Evolutionary conservation across 2,888 invertebrate species (phyloP).

Genomic region (Temnothorax rugatulus): DNA sequence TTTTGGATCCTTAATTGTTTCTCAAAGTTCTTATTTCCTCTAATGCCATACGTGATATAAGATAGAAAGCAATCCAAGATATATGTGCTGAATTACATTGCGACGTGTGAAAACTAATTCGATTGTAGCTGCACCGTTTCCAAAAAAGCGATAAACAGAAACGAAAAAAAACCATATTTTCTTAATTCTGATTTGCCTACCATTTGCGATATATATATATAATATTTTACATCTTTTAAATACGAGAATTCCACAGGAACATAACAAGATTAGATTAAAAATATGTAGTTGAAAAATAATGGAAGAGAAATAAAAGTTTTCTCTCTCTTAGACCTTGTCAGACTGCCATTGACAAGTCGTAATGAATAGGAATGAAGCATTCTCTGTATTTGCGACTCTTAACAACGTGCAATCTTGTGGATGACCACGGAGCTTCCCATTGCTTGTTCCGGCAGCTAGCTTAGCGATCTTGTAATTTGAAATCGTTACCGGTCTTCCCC

Average conservation of each 20-base stretch:
- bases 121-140: neutral
- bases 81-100: neutral
- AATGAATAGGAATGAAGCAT: conserved; percentile 69
- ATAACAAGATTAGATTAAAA: neutral
- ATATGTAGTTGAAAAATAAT: neutral
- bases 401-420: conserved; percentile 81
- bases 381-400: conserved; percentile 66
- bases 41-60: neutral
- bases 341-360: conserved; percentile 70
- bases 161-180: neutral
- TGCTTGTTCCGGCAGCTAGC: conserved; percentile 45
- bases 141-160: no score
- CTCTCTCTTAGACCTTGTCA: conserved; percentile 30
- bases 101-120: neutral
- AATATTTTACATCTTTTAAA: neutral
- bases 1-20: neutral
- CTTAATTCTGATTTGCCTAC: neutral
- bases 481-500: conserved; percentile 40
- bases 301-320: neutral
- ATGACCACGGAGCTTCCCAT: conserved; percentile 75
- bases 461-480: conserved; percentile 58
- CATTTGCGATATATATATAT: neutral
- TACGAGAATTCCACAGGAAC: no score
- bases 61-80: neutral
- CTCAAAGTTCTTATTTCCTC: neutral